These are phyloP conservation scores for Ascidia mentula DNA, from an alignment of 23 tunicate genomes.

Conservation along the genomic window DNA sequence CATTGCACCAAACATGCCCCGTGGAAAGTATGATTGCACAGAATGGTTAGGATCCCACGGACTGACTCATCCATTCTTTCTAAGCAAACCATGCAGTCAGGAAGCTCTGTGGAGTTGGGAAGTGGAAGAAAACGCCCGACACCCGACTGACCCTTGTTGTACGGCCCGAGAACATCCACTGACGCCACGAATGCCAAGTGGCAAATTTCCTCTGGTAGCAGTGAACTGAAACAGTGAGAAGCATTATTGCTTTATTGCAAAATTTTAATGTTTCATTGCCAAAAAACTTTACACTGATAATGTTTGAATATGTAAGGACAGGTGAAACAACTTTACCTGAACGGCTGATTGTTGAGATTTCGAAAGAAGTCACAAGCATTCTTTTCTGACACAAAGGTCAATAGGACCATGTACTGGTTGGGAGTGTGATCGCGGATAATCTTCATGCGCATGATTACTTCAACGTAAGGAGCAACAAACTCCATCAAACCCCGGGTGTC, in stretches of 20 bases:
- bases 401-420: conserved; percentile 91
- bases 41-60: conserved; percentile 80
- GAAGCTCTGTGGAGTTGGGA: conserved; percentile 76
- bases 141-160: conserved; percentile 5
- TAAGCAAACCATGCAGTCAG: conserved; percentile 92
- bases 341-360: conserved; percentile 66
- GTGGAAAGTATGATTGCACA: conserved; percentile 98
- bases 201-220: conserved; percentile 72
- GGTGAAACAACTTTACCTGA: conserved; percentile 38
- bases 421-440: conserved; percentile 93
- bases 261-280: too few relatives aligned
- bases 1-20: conserved; percentile 85
- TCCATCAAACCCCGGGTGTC: conserved; percentile 70
- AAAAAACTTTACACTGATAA: too few relatives aligned
- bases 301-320: too few relatives aligned
- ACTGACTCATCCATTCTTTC: conserved; percentile 99
- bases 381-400: conserved; percentile 41
- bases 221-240: conserved; percentile 68
- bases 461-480: conserved; percentile 68
- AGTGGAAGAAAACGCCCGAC: conserved; percentile 50
- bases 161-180: conserved; percentile 62
- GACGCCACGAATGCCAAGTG: conserved; percentile 94
- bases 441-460: conserved; percentile 47
- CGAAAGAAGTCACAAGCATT: conserved; percentile 63
- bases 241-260: too few relatives aligned